A percentile compares a stretch with the other conserved stretches of the same genome.
phyloP scores from a whole-genome alignment of 1,140 invertebrate genomes.

The Hestina assimilis region DNA sequence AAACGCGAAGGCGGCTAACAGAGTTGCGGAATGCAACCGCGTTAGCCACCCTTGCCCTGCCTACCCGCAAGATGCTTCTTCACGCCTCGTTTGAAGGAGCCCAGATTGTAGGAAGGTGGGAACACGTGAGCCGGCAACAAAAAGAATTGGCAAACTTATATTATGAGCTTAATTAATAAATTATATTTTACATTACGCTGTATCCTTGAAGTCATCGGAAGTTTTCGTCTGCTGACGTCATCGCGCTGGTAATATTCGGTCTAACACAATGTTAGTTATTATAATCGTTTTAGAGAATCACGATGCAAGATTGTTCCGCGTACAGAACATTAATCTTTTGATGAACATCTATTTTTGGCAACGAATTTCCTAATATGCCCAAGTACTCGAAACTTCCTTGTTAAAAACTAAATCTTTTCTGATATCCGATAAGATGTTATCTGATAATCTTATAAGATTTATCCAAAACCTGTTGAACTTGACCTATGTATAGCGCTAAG shows the following conservation, averaged over 20 bases:
- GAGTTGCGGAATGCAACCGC: too few relatives aligned
- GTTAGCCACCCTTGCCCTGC: too few relatives aligned
- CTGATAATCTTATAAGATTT: not conserved
- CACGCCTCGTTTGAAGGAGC: too few relatives aligned
- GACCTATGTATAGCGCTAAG: too few relatives aligned
- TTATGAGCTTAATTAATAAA: slow-evolving; percentile 30
- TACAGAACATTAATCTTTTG: slow-evolving; percentile 53
- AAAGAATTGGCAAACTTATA: too few relatives aligned
- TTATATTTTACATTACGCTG: slow-evolving; percentile 34
- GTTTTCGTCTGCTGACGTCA: slow-evolving; percentile 57
- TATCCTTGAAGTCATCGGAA: slow-evolving; percentile 63
- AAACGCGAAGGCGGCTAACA: too few relatives aligned
- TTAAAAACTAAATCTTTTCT: too few relatives aligned
- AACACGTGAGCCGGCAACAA: too few relatives aligned
- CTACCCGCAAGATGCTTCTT: too few relatives aligned
- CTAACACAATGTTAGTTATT: slow-evolving; percentile 61
- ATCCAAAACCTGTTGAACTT: too few relatives aligned
- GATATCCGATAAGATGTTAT: too few relatives aligned
- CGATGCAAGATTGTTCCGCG: slow-evolving; percentile 58
- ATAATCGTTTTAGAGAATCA: slow-evolving; percentile 53
- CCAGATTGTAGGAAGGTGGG: too few relatives aligned
- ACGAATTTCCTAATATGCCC: slow-evolving; percentile 37
- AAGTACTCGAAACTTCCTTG: slow-evolving; percentile 21
- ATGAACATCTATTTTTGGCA: slow-evolving; percentile 45
- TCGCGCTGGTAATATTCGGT: slow-evolving; percentile 46